Evolutionary conservation across 2,888 invertebrate species (phyloP), one percentile per base, ranked within the genome.

Genomic region (Vandiemenella viatica): DNA sequence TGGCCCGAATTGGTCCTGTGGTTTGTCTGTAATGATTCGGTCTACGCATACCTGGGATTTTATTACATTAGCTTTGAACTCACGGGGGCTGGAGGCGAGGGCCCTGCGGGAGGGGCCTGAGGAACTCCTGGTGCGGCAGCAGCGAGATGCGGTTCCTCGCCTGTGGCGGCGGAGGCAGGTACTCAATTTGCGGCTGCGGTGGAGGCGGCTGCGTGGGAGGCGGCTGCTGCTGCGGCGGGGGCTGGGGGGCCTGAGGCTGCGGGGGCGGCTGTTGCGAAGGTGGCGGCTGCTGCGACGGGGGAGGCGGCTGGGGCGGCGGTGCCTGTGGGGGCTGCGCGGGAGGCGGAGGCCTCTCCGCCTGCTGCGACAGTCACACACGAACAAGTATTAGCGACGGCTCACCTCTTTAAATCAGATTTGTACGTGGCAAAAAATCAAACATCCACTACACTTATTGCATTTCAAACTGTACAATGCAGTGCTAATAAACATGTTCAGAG

Each of bases 121-220:
- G 38, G n/a, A 17, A n/a, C 44, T 37, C 19, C 21, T 22, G 15
- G 45, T 74, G 72, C 56, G 78, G 77, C 63, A 83, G 73, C 63
- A 83, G 71, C 49, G 82, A 82, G 68, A 84, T 77, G 63, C 78
- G 68, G 63, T 72, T 73, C 55, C 74, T 70, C 51, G 66, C 51
- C 59, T 61, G 57, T 58, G 49, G 55, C 57, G 50, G 59, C 52
- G 48, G 60, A 63, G 57, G 58, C 53, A 50, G 58, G 57, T 53
- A 58, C 37, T 58, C 58, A 45, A 57, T 50, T 10, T 44, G 48
- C 17, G 44, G 63, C 56, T 48, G 43, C 5, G 53, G 52, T 23
- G 42, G 38, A 20, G 42, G 47, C 16, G 17, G 48, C 16, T 45
- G 43, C 37, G 38, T 46, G 43, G 49, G 38, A 32, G 44, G 50